Percentiles rank a stretch among this genome's conserved stretches.
Evolutionary conservation across 2,888 invertebrate species (phyloP).

Genomic region (Metallyticus violacea): DNA sequence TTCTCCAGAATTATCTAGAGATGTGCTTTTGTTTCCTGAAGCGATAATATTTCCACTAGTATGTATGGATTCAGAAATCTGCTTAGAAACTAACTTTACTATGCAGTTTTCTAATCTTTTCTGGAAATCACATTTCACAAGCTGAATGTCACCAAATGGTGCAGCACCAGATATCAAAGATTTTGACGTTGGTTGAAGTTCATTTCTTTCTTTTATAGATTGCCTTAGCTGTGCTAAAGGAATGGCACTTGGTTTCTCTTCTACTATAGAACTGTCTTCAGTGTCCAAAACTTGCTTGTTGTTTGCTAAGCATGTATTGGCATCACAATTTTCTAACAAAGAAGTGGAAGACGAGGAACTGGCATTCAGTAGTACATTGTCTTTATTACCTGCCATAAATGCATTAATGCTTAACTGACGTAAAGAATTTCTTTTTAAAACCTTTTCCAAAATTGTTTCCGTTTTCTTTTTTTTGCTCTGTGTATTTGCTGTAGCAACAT

Average conservation of each 20-base stretch:
- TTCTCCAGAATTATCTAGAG: background rate
- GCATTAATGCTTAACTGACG: background rate
- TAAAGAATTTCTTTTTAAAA: conserved; percentile 20
- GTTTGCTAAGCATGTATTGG: background rate
- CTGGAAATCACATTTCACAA: conserved; percentile 36
- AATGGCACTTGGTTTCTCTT: background rate
- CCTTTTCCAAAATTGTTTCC: conserved; percentile 30
- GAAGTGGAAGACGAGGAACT: background rate
- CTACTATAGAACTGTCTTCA: background rate
- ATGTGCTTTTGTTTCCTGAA: background rate
- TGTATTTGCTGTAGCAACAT: background rate
- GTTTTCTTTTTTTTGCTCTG: conserved; percentile 28
- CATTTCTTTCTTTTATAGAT: background rate
- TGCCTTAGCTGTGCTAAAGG: background rate
- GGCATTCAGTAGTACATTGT: background rate
- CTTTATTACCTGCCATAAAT: background rate
- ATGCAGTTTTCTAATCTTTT: conserved; percentile 37
- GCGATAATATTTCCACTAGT: background rate
- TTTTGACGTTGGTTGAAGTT: background rate
- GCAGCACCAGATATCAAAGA: background rate
- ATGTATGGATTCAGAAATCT: background rate
- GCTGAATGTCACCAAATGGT: conserved; percentile 20
- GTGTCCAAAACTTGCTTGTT: background rate
- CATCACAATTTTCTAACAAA: background rate
- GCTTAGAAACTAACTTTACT: conserved; percentile 29